Evolutionary conservation across 64 coral and sea anemone genomes (phyloP).

Genomic region (Dendrophyllia cribrosa): DNA sequence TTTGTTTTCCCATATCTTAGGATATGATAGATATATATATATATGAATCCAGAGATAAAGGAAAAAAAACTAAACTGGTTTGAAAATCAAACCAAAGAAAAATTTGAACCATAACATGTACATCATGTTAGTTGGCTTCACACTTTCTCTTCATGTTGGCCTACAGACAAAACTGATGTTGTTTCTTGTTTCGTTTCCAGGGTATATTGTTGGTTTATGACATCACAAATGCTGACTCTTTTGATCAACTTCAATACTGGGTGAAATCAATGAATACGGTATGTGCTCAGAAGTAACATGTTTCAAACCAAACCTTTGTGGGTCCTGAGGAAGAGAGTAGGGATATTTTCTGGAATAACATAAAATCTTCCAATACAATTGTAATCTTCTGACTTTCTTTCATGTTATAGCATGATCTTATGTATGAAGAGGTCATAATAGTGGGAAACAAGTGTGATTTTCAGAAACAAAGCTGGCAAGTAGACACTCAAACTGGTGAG

Average conservation of each 20-base stretch:
- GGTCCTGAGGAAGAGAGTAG: background rate
- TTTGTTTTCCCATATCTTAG: no score
- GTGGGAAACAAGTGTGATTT: conserved; percentile 87
- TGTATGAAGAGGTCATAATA: conserved; percentile 85
- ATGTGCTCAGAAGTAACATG: background rate
- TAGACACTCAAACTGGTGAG: conserved; percentile 61
- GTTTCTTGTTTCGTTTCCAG: conserved; percentile 31
- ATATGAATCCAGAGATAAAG: no score
- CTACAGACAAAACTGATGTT: no score
- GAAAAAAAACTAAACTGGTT: no score
- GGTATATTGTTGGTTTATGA: conserved; percentile 90
- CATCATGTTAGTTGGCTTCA: no score
- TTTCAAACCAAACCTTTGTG: no score
- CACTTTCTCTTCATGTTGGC: no score
- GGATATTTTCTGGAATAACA: no score
- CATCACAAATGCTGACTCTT: conserved; percentile 72
- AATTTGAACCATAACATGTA: no score
- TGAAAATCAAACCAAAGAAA: no score
- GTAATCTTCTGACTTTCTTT: background rate
- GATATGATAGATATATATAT: no score
- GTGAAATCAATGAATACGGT: conserved; percentile 80
- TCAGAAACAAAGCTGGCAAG: conserved; percentile 56
- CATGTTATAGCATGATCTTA: conserved; percentile 57
- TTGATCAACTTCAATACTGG: conserved; percentile 89
- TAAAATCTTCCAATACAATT: background rate